These are phyloP conservation scores for Arenaria interpres DNA, from an alignment of 2,113 vertebrate species.

Conservation along the genomic window DNA sequence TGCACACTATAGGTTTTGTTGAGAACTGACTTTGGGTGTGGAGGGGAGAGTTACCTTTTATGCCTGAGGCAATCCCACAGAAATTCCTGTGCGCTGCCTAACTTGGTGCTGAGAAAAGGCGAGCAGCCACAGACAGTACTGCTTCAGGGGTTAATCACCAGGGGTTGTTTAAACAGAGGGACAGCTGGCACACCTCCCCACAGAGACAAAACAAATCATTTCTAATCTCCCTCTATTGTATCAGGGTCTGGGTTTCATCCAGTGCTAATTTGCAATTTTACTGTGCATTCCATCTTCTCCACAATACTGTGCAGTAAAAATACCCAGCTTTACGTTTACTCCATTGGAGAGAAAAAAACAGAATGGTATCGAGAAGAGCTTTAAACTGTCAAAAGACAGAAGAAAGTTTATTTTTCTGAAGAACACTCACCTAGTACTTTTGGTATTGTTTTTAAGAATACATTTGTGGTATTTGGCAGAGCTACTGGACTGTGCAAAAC, in stretches of 20 bases:
- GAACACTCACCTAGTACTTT: background rate
- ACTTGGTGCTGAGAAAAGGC: background rate
- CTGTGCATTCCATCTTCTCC: slow-evolving; percentile 13
- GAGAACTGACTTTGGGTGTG: background rate
- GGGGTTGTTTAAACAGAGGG: slow-evolving; percentile 30
- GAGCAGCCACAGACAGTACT: background rate
- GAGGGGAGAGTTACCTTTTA: background rate
- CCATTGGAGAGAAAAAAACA: background rate
- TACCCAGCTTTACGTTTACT: background rate
- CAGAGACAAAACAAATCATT: slow-evolving; percentile 58
- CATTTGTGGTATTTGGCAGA: background rate
- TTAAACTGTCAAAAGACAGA: background rate
- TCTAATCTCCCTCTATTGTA: slow-evolving; percentile 36
- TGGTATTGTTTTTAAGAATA: background rate
- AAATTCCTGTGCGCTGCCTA: background rate
- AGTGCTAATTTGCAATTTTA: slow-evolving; percentile 44
- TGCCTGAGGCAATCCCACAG: background rate
- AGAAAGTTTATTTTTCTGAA: background rate
- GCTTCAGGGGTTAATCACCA: background rate
- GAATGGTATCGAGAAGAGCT: background rate
- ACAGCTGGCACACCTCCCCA: slow-evolving; percentile 53
- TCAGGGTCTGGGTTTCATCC: slow-evolving; percentile 45
- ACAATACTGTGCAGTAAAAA: background rate
- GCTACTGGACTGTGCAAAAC: background rate
- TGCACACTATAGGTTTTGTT: background rate